These are phyloP conservation scores for Otus sunia DNA, from an alignment of 2,113 vertebrate genomes.

Conservation along the genomic window DNA sequence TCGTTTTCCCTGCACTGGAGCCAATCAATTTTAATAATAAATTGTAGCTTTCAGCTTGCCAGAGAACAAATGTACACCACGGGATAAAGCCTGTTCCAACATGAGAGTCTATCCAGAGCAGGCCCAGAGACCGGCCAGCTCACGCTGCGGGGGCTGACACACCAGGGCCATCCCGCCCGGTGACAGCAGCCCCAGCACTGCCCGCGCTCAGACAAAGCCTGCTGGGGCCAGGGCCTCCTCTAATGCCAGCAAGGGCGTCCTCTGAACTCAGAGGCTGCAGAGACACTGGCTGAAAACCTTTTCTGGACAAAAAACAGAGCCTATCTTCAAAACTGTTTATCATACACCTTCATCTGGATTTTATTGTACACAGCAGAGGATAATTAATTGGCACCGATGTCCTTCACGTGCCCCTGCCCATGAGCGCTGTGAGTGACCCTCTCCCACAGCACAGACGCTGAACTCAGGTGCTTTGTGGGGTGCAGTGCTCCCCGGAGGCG, in stretches of 20 bases:
- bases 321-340: background rate
- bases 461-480: background rate
- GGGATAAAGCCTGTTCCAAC: background rate
- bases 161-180: background rate
- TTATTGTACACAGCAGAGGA: background rate
- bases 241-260: accelerated
- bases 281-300: accelerated
- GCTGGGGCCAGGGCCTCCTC: background rate
- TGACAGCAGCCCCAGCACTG: background rate
- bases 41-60: slow-evolving; percentile 51
- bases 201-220: background rate
- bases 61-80: background rate
- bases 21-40: slow-evolving; percentile 70
- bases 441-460: background rate
- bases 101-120: background rate
- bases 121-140: background rate
- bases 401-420: background rate
- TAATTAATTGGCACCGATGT: background rate
- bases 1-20: slow-evolving; percentile 41
- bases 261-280: background rate
- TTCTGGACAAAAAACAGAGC: background rate
- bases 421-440: background rate
- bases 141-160: background rate
- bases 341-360: background rate
- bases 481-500: background rate